These are phyloP conservation scores for Spialia ferax DNA, from an alignment of 2,888 invertebrate species.

Conservation along the genomic window DNA sequence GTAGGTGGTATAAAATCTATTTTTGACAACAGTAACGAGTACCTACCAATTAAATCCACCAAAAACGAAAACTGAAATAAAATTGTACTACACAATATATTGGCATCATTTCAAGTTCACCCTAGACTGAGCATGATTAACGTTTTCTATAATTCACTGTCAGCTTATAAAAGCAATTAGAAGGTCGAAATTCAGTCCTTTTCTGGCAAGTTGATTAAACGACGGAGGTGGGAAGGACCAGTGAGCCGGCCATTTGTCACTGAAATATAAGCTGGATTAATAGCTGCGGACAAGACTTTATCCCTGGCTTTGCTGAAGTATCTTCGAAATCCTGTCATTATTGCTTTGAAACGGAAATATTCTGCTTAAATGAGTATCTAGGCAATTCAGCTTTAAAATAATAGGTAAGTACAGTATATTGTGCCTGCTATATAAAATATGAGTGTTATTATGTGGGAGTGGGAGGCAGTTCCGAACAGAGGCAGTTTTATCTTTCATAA, in stretches of 20 bases:
- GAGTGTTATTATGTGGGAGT: too few relatives aligned
- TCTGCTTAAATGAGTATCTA: too few relatives aligned
- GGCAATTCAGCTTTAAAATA: too few relatives aligned
- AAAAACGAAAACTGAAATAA: background rate
- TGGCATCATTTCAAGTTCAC: background rate
- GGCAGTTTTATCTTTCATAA: too few relatives aligned
- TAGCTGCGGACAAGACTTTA: background rate
- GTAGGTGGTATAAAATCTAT: too few relatives aligned
- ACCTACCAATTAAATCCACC: background rate
- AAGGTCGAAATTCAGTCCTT: constrained; percentile 11
- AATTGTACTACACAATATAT: background rate
- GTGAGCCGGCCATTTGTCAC: constrained; percentile 1
- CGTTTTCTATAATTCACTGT: constrained; percentile 7
- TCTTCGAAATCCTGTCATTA: background rate
- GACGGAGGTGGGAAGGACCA: background rate
- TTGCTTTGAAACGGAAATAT: too few relatives aligned
- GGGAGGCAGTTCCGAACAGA: too few relatives aligned
- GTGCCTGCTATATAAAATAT: too few relatives aligned
- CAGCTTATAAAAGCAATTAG: constrained; percentile 22
- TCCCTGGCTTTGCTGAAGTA: background rate
- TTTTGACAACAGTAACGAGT: too few relatives aligned
- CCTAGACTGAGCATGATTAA: constrained; percentile 6
- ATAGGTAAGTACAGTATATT: too few relatives aligned
- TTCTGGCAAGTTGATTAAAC: constrained; percentile 15
- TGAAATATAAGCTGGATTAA: constrained; percentile 10